phyloP scores from a whole-genome alignment of 2,113 vertebrate genomes.

The Takifugu bimaculatus region DNA sequence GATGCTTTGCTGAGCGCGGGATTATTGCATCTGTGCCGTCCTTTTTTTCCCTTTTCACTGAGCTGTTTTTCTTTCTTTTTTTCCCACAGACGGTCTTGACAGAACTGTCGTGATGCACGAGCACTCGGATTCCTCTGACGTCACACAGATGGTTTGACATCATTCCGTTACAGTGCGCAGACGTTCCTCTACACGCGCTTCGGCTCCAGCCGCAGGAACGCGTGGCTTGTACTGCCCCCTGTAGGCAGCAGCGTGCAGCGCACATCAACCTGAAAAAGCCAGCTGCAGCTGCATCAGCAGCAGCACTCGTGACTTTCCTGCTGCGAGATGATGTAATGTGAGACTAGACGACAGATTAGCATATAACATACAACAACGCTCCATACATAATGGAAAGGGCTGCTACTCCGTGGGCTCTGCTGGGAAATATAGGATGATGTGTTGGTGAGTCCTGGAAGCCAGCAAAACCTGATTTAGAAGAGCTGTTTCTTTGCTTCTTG shows the following conservation, averaged over 20 bases:
- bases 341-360: slow-evolving; percentile 33
- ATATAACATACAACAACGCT: slow-evolving; percentile 9
- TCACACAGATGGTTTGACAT: too few species aligned
- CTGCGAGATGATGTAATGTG: slow-evolving; percentile 61
- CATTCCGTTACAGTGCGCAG: too few species aligned
- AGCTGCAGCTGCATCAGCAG: slow-evolving; percentile 42
- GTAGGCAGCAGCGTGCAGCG: slow-evolving; percentile 36
- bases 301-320: slow-evolving; percentile 60
- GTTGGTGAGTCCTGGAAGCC: background rate
- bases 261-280: slow-evolving; percentile 23
- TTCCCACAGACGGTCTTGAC: background rate
- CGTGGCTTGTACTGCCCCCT: slow-evolving; percentile 53
- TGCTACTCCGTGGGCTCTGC: too few species aligned
- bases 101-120: background rate
- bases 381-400: background rate
- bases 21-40: background rate
- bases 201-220: slow-evolving; percentile 32
- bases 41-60: background rate
- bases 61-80: background rate
- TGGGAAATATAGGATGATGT: background rate
- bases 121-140: too few species aligned
- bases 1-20: too few species aligned
- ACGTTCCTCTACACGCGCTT: slow-evolving; percentile 13
- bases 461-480: background rate
- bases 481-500: too few species aligned